phyloP scores from a whole-genome alignment of 2,113 vertebrate genomes.

The Gobio gobio region DNA sequence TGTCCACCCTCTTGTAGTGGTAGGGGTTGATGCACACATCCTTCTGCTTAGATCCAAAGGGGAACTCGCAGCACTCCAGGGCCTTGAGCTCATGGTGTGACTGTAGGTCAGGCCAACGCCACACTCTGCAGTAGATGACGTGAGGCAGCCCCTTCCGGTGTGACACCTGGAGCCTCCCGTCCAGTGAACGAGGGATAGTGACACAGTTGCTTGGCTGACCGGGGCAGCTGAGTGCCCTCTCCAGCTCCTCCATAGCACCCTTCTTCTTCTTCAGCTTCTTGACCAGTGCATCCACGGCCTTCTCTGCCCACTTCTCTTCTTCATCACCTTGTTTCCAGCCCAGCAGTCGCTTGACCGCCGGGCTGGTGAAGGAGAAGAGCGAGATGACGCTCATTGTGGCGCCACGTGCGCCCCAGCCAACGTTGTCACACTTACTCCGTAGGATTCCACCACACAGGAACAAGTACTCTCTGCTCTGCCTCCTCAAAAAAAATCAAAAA shows the following conservation, averaged over 20 bases:
- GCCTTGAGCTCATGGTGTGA: constrained; percentile 97
- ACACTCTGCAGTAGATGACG: constrained; percentile 94
- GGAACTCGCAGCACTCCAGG: constrained; percentile 95
- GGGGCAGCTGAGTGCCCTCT: constrained; percentile 91
- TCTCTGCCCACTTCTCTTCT: constrained; percentile 98
- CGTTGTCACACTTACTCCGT: constrained; percentile 55
- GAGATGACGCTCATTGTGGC: constrained; percentile 92
- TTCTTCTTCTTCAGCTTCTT: constrained; percentile 99
- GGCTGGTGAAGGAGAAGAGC: constrained; percentile 98
- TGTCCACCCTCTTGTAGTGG: constrained; percentile 97
- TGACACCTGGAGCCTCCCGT: constrained; percentile 93
- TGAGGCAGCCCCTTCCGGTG: constrained; percentile 94
- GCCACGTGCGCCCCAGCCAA: constrained; percentile 40
- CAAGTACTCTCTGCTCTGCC: neutral
- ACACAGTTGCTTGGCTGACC: constrained; percentile 96
- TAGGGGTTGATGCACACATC: constrained; percentile 99
- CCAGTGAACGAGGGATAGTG: constrained; percentile 94
- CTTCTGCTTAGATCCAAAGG: constrained; percentile 97
- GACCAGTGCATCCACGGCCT: constrained; percentile 93
- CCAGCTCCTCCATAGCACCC: constrained; percentile 98
- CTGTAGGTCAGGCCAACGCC: constrained; percentile 98
- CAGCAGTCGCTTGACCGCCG: constrained; percentile 93
- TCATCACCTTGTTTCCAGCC: constrained; percentile 98
- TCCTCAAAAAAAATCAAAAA: neutral
- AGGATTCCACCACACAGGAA: constrained; percentile 5